Evolutionary conservation across 64 coral and sea anemone genomes (phyloP).

Genomic region (Pocillopora verrucosa): DNA sequence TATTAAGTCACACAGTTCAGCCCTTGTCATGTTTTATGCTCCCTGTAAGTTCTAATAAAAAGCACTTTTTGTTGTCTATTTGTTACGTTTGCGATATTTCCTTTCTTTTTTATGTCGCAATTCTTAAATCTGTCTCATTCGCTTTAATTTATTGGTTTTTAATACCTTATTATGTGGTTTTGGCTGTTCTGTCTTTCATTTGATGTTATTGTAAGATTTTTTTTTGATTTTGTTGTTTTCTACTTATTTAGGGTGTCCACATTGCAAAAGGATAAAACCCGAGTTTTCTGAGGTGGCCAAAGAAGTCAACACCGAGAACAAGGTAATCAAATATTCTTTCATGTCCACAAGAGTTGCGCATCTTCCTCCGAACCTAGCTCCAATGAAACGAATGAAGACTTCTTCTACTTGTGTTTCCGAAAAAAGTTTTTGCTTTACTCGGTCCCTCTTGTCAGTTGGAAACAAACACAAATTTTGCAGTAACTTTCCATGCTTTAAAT

Average conservation of each 20-base stretch:
- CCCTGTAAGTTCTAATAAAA: constrained; percentile 66
- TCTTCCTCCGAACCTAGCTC: no score
- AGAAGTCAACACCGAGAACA: constrained; percentile 69
- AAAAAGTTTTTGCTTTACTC: no score
- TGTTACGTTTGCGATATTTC: neutral
- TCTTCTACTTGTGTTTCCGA: no score
- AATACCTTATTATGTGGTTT: neutral
- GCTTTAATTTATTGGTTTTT: neutral
- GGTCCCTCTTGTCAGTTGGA: no score
- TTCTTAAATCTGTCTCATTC: neutral
- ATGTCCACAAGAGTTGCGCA: no score
- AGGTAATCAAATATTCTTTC: constrained; percentile 14
- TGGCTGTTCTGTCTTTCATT: neutral
- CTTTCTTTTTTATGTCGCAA: neutral
- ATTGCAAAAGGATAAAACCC: constrained; percentile 80
- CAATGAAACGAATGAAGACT: no score
- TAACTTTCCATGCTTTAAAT: no score
- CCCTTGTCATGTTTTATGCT: constrained; percentile 82
- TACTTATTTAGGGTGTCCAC: constrained; percentile 73
- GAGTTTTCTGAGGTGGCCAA: constrained; percentile 72
- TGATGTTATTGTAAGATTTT: neutral
- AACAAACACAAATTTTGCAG: no score
- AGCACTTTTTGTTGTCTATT: neutral
- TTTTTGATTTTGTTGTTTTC: neutral
- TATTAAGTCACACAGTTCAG: constrained; percentile 59